phyloP scores from a whole-genome alignment of 2,797 vertebrate genomes.

The Aeoliscus strigatus region DNA sequence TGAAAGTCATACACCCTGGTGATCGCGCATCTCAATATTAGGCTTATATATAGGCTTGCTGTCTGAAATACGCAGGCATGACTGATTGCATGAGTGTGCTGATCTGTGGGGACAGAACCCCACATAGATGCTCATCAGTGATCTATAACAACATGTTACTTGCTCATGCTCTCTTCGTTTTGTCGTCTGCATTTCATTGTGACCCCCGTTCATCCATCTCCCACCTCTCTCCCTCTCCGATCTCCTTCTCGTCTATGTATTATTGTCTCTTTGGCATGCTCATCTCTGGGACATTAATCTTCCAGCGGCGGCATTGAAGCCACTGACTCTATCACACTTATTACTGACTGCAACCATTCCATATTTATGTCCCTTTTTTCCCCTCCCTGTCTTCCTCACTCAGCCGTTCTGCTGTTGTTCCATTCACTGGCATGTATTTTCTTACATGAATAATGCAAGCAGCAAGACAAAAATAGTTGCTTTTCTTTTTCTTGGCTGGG shows the following conservation, averaged over 20 bases:
- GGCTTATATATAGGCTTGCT: too few species aligned
- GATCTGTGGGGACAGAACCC: too few species aligned
- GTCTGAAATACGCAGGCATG: too few species aligned
- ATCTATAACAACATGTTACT: constrained; percentile 10
- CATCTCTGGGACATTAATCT: constrained; percentile 66
- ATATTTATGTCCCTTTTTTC: constrained; percentile 67
- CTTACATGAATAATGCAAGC: constrained; percentile 67
- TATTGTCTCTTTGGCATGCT: constrained; percentile 46
- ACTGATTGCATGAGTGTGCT: too few species aligned
- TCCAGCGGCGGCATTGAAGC: constrained; percentile 64
- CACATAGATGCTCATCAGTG: constrained; percentile 4
- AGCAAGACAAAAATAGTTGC: constrained; percentile 60
- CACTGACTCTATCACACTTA: constrained; percentile 65
- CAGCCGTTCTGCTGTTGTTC: constrained; percentile 52
- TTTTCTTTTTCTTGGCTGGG: constrained; percentile 32
- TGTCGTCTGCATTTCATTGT: too few species aligned
- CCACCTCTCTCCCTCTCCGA: constrained; percentile 2
- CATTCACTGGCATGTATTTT: constrained; percentile 64
- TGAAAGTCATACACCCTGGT: constrained; percentile 5
- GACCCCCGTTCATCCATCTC: constrained; percentile 27
- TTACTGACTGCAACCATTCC: constrained; percentile 62
- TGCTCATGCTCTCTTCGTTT: constrained; percentile 16
- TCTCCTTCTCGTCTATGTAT: constrained; percentile 27
- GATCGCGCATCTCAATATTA: too few species aligned
- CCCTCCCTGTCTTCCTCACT: constrained; percentile 29